These are phyloP conservation scores for Nycticryphes semicollaris DNA, from an alignment of 2,113 vertebrate species.

Conservation along the genomic window DNA sequence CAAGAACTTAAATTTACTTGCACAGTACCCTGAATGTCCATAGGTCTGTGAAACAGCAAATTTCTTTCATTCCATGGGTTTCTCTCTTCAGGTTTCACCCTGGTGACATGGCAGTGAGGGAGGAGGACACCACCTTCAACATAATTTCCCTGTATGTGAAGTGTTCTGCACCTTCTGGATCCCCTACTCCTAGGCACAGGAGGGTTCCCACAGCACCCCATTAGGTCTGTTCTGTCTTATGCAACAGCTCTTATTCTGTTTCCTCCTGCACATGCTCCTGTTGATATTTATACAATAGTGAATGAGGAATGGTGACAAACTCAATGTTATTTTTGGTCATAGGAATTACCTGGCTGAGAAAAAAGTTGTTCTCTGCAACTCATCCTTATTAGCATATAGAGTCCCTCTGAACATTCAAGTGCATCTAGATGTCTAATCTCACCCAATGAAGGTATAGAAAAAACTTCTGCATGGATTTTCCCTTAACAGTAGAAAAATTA, in stretches of 20 bases:
- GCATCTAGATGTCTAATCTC: background rate
- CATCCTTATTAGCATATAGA: background rate
- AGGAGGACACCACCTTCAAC: background rate
- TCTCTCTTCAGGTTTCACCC: background rate
- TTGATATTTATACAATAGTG: background rate
- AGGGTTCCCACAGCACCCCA: background rate
- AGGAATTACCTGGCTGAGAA: background rate
- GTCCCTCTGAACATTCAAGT: background rate
- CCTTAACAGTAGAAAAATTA: background rate
- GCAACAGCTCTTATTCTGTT: background rate
- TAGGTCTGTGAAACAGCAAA: background rate
- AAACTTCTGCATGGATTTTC: background rate
- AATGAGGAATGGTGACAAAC: background rate
- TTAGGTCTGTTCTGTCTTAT: background rate
- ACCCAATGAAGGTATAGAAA: background rate
- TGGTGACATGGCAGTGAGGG: background rate
- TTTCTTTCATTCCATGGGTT: background rate
- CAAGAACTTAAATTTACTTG: background rate
- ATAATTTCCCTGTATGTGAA: background rate
- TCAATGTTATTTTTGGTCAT: background rate
- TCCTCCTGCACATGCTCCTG: background rate
- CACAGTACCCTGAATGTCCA: background rate
- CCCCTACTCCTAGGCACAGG: background rate
- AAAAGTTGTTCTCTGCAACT: background rate
- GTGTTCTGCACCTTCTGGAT: background rate